phyloP scores from a whole-genome alignment of 2,797 vertebrate species.

The Danio aesculapii region DNA sequence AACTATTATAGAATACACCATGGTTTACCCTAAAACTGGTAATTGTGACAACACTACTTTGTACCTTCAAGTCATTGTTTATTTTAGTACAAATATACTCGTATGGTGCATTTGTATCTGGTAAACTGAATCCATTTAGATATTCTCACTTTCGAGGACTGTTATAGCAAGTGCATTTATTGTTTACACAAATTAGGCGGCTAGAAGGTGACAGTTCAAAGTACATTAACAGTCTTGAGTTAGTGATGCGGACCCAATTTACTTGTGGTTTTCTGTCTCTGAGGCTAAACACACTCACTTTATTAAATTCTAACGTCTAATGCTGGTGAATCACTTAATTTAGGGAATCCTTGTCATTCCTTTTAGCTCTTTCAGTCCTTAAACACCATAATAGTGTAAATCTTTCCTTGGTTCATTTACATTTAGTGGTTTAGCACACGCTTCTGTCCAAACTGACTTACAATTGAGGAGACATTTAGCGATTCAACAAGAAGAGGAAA shows the following conservation, averaged over 20 bases:
- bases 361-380: not conserved
- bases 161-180: not conserved
- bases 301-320: not conserved
- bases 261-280: not conserved
- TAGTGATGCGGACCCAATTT: not conserved
- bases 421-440: too few relatives aligned
- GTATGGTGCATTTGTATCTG: not conserved
- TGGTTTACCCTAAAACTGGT: too few relatives aligned
- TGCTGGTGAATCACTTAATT: not conserved
- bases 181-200: slow-evolving; percentile 9
- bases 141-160: not conserved
- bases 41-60: not conserved
- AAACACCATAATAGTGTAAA: not conserved
- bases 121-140: not conserved
- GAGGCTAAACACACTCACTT: slow-evolving; percentile 3
- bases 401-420: not conserved
- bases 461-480: too few relatives aligned
- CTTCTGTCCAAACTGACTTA: too few relatives aligned
- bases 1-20: too few relatives aligned
- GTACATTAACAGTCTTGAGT: slow-evolving; percentile 31
- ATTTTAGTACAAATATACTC: not conserved
- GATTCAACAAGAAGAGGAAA: too few relatives aligned
- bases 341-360: not conserved
- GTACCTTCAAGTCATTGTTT: not conserved
- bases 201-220: slow-evolving; percentile 28